phyloP scores from a whole-genome alignment of 2,113 vertebrate species.

The Glaucidium brasilianum region DNA sequence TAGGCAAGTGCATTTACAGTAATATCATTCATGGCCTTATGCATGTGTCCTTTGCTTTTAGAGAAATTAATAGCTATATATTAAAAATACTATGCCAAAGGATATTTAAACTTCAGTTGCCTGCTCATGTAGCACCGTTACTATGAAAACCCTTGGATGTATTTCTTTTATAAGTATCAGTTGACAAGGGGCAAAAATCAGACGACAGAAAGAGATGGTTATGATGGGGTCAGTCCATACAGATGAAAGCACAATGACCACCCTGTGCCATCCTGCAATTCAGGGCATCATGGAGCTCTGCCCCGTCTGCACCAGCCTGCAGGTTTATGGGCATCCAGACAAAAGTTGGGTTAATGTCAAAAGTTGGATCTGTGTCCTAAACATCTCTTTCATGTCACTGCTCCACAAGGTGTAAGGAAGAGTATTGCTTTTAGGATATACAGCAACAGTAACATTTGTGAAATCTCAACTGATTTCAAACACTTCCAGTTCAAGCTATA shows the following conservation, averaged over 20 bases:
- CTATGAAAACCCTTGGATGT: background rate
- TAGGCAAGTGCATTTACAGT: background rate
- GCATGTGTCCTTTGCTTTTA: background rate
- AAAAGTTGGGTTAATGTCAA: background rate
- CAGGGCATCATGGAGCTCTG: background rate
- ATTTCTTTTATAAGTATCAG: background rate
- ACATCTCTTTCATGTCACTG: background rate
- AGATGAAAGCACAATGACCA: background rate
- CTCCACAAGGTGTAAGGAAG: background rate
- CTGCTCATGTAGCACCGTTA: background rate
- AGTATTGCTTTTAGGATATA: background rate
- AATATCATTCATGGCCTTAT: background rate
- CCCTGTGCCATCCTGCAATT: background rate
- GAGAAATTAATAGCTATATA: background rate
- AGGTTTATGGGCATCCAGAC: background rate
- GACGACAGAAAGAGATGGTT: background rate
- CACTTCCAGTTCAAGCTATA: background rate
- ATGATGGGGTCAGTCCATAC: background rate
- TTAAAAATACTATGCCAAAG: background rate
- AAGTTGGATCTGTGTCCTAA: background rate
- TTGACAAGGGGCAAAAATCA: background rate
- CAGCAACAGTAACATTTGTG: background rate
- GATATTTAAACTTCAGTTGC: background rate
- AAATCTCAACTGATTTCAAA: background rate
- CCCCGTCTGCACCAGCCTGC: accelerated